Evolutionary conservation across 2,888 invertebrate species (phyloP), one percentile per base, ranked within the genome.

Genomic region (Drepanosiphum platanoidis): DNA sequence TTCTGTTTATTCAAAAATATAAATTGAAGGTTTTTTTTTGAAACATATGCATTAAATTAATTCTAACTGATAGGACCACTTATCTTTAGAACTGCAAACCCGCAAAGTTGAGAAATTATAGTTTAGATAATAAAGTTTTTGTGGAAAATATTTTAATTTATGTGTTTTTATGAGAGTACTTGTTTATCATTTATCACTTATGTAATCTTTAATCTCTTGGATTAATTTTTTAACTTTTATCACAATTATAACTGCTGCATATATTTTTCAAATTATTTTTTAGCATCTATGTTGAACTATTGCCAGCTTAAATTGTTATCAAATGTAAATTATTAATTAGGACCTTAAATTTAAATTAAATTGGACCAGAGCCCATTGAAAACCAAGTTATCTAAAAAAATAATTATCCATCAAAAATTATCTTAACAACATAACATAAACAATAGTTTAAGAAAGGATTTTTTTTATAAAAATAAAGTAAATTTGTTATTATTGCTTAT

Each of bases 401-500:
- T 61, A 61, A 18, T 18, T 46, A 72, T 13, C 18, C n/a, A 32
- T 32, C 18, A 18, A 32, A 30, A 30, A 52, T 61, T 39, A 27
- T 22, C n/a, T n/a, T n/a, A n/a, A n/a, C n/a, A n/a, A n/a, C n/a
- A n/a, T n/a, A n/a, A n/a, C n/a, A n/a, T n/a, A n/a, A n/a, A n/a
- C n/a, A n/a, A n/a, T n/a, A n/a, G n/a, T n/a, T n/a, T n/a, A n/a
- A n/a, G n/a, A n/a, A n/a, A n/a, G n/a, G n/a, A n/a, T n/a, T n/a
- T n/a, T n/a, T n/a, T n/a, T n/a, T n/a, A n/a, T n/a, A n/a, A n/a
- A n/a, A n/a, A n/a, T n/a, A 61, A 30, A 36, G 27, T 34, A 46
- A 32, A 86, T 72, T 9, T 30, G 64, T 68, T 71, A 82, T 52
- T 58, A 52, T n/a, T 70, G 8, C 42, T n/a, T 42, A 78, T 52